Evolutionary conservation across 2,888 invertebrate species (phyloP), one percentile per base, ranked within the genome.

Genomic region (Limnephilus marmoratus): DNA sequence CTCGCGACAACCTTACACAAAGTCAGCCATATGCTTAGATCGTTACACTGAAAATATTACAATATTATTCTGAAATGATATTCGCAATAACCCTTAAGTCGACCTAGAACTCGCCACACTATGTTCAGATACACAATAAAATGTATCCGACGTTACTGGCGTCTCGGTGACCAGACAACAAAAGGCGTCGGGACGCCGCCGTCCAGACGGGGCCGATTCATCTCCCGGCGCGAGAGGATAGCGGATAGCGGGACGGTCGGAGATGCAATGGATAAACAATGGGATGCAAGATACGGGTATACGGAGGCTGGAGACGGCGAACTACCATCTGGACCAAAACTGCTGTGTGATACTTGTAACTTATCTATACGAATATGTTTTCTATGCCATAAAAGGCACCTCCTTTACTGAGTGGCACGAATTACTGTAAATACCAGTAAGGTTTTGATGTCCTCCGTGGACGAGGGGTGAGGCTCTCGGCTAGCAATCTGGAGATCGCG

Each of bases 81-180:
- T 68, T 68, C 24, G 68, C 24, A 68, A 68, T n/a, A n/a, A 68
- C 68, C 68, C 24, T 68, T 68, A n/a, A 68, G n/a, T 68, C 68
- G 68, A n/a, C 68, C 68, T 68, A 68, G 68, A 68, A 68, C 68
- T 68, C 68, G 68, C 24, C 68, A 68, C 68, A 68, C 68, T 24
- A 68, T 24, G 68, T 24, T 24, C 9, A 9, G 7, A 68, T 68
- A n/a, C n/a, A 24, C 68, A 68, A 24, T 13, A 82, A 31, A 37
- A 68, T n/a, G 68, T 68, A 68, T 68, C 68, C 68, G n/a, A 68
- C 68, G 7, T 68, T n/a, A 68, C 24, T 68, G 68, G 68, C 88
- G 88, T 68, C 88, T 18, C 88, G 88, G 68, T 80, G 88, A 34
- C 68, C 88, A 88, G 88, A 88, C 88, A 68, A 88, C 88, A 88